These are phyloP conservation scores for Rhinoraja longicauda DNA, from an alignment of 2,797 vertebrate species.

Conservation along the genomic window DNA sequence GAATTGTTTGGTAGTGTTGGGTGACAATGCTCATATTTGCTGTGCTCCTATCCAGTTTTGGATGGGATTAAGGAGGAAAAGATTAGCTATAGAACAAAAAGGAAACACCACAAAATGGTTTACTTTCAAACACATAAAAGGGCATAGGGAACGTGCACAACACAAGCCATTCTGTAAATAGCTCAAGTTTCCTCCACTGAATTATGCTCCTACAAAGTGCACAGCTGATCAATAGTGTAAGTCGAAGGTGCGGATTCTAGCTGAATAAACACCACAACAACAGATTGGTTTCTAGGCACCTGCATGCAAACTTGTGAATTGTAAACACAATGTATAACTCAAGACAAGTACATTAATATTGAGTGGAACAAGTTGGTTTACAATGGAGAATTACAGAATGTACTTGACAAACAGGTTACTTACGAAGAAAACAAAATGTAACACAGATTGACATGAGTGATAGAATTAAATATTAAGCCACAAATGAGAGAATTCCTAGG, in stretches of 20 bases:
- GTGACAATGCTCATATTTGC: not conserved
- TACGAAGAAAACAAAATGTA: not conserved
- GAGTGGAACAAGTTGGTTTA: not conserved
- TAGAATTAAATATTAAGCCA: not conserved
- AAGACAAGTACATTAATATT: not conserved
- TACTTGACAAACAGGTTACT: not conserved
- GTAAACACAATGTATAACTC: not conserved
- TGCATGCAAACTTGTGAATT: conserved; percentile 1
- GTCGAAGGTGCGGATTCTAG: not conserved
- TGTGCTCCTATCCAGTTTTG: not conserved
- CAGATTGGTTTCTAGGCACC: not conserved
- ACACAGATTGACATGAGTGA: not conserved
- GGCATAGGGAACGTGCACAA: not conserved
- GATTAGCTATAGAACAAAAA: not conserved
- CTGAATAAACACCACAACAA: not conserved
- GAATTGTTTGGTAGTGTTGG: not conserved
- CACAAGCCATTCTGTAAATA: not conserved
- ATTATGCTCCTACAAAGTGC: not conserved
- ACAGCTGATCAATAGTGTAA: not conserved
- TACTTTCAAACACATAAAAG: not conserved
- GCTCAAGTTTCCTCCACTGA: not conserved
- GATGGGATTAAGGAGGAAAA: not conserved
- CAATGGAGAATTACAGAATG: not conserved
- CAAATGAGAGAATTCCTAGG: not conserved
- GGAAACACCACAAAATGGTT: not conserved